A percentile compares a stretch with the other conserved stretches of the same genome.
phyloP scores from a whole-genome alignment of 2,797 vertebrate genomes.

The Tympanoctomys barrerae region DNA sequence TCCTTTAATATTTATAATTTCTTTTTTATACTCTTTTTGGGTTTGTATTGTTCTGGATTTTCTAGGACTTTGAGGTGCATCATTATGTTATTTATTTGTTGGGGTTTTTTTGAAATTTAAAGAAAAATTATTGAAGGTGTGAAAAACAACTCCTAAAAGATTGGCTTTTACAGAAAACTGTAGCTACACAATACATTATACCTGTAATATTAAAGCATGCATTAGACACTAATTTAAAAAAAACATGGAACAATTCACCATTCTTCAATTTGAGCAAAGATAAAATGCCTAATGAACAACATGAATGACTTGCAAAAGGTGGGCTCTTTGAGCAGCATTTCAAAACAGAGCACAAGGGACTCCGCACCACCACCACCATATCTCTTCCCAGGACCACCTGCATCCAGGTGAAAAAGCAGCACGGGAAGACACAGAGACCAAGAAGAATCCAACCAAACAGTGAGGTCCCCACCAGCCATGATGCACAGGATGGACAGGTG shows the following conservation, averaged over 20 bases:
- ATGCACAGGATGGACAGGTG: too few relatives aligned
- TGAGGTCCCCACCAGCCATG: too few relatives aligned
- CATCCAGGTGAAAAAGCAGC: too few relatives aligned
- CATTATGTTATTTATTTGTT: background rate
- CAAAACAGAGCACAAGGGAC: slow-evolving; percentile 89
- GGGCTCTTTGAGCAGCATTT: background rate
- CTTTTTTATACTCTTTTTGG: background rate
- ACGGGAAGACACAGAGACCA: too few relatives aligned
- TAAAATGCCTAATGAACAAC: background rate
- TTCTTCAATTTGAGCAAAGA: background rate
- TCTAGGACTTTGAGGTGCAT: background rate
- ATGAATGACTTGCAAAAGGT: background rate
- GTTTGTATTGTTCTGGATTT: background rate
- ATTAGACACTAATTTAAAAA: background rate
- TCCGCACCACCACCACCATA: slow-evolving; percentile 70
- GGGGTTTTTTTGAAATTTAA: background rate
- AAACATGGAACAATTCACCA: background rate
- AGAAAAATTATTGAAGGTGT: background rate
- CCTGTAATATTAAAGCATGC: background rate
- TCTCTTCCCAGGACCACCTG: too few relatives aligned
- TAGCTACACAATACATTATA: background rate
- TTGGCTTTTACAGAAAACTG: background rate
- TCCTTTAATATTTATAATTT: background rate
- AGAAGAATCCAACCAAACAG: too few relatives aligned
- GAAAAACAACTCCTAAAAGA: background rate